Percentiles rank a stretch among this genome's conserved stretches.
phyloP scores from a whole-genome alignment of 2,797 vertebrate genomes.

The Schizopygopsis malacanthus region DNA sequence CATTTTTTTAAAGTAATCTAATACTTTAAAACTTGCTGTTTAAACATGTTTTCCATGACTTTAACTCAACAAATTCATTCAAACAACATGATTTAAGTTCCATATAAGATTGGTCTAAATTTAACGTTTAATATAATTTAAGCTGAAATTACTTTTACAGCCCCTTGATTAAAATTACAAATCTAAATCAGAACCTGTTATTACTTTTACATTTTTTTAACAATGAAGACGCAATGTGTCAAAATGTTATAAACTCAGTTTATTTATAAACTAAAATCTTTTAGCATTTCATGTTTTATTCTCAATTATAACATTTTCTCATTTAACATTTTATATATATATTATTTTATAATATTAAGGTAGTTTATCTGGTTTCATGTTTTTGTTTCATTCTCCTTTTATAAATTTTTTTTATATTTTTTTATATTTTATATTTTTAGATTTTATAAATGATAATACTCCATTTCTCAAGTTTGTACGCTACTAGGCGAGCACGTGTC shows the following conservation, averaged over 20 bases:
- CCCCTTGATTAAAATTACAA: no score
- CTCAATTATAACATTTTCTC: no score
- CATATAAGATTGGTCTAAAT: neutral
- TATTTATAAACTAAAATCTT: neutral
- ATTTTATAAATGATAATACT: neutral
- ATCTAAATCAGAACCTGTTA: no score
- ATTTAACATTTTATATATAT: neutral
- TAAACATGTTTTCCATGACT: neutral
- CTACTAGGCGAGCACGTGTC: constrained; percentile 9
- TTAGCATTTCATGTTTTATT: neutral
- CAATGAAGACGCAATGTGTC: neutral
- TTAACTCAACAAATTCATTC: neutral
- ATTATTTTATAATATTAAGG: neutral
- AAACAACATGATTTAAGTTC: neutral
- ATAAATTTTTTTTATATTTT: no score
- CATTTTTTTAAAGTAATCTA: neutral
- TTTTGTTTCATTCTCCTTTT: no score
- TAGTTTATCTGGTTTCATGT: neutral
- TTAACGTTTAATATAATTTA: no score
- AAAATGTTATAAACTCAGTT: neutral
- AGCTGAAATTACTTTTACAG: no score
- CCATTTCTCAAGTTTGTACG: constrained; percentile 12
- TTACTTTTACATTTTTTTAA: no score
- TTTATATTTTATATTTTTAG: no score
- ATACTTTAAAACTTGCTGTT: neutral